These are phyloP conservation scores for Catostomus latipinnis DNA, from an alignment of 2,797 vertebrate species.

Conservation along the genomic window DNA sequence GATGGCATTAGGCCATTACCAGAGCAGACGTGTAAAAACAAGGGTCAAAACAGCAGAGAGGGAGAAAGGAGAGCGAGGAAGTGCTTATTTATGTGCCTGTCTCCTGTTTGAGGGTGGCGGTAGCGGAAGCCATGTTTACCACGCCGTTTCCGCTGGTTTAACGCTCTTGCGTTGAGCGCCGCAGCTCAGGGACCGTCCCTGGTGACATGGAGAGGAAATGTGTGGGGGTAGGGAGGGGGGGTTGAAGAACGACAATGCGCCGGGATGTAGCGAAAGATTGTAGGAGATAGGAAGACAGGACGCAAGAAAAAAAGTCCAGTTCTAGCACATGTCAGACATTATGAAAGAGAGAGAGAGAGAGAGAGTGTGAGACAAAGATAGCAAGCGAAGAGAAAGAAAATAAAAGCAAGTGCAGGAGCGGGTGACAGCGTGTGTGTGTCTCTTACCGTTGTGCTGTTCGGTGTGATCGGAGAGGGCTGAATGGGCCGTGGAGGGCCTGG, in stretches of 20 bases:
- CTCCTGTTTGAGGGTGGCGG: slow-evolving; percentile 54
- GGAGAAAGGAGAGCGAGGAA: neutral
- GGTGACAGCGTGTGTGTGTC: slow-evolving; percentile 25
- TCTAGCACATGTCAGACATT: neutral
- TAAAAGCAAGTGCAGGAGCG: slow-evolving; percentile 3
- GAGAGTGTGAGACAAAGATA: slow-evolving; percentile 14
- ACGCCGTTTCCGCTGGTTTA: slow-evolving; percentile 58
- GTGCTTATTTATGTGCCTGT: slow-evolving; percentile 36
- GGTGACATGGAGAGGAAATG: slow-evolving; percentile 19
- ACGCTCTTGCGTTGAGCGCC: slow-evolving; percentile 42
- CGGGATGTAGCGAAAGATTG: neutral
- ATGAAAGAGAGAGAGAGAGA: neutral
- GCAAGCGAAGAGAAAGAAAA: slow-evolving; percentile 9
- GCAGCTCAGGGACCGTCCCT: slow-evolving; percentile 60
- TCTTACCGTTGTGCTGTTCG: slow-evolving; percentile 74
- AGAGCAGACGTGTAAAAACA: slow-evolving; percentile 41
- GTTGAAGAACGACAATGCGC: neutral
- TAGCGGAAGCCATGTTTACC: slow-evolving; percentile 62
- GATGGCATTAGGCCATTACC: slow-evolving; percentile 53
- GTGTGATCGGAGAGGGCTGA: slow-evolving; percentile 61
- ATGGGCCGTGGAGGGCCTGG: slow-evolving; percentile 71
- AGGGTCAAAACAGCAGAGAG: slow-evolving; percentile 19
- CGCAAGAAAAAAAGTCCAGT: neutral
- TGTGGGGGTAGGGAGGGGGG: neutral
- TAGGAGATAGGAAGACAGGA: neutral